Base-by-base conservation (phyloP, 2,888 invertebrate genomes). In the Lamproptera curius region DNA sequence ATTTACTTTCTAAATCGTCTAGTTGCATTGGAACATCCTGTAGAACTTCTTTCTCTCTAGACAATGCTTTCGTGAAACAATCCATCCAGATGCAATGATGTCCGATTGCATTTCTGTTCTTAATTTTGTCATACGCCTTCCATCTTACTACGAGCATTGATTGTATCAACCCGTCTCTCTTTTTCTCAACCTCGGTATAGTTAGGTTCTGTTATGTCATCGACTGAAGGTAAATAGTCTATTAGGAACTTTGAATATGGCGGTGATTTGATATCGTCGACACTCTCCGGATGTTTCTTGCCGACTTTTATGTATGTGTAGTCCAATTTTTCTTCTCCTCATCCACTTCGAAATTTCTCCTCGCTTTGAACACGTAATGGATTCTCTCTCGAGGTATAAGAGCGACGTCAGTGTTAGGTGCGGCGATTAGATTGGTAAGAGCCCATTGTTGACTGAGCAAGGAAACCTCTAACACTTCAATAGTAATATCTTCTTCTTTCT, bases 71-170 rank as follows among this genome's bases (percentile, higher is more conserved):
- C 55, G 89, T 89, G 50, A 92, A 86, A 58, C 89, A 89, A 50
- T 91, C 88, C 49, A 94, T 67, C 63, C 91, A 91, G 13, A 93
- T 71, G 61, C 91, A 91, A 63, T 92, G 93, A 61, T 94, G 94
- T 0, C 95, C 95, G 41, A 91, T 73, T 8, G 91, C 90, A 4
- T 86, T 76, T 47, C 89, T 85, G 34, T 87, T 89, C 23, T 85
- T 89, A 6, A 77, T 83, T 55, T 83, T 89, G 59, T 92, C 90
- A 48, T 83, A 76, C 0, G 90, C 90, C 61, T 79, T 86, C 91
- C 91, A 91, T 53, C 87, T 67, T 14, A 88, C 61, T 10, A 88
- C 67, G 53, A 88, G 74, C 79, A 86, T 86, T 0, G 88, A 87
- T 46, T 76, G 76, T 49, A 88, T 82, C 37, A 81, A 58, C 1